Base-by-base conservation (phyloP, 2,888 invertebrate species). In the Lutraria lutraria region DNA sequence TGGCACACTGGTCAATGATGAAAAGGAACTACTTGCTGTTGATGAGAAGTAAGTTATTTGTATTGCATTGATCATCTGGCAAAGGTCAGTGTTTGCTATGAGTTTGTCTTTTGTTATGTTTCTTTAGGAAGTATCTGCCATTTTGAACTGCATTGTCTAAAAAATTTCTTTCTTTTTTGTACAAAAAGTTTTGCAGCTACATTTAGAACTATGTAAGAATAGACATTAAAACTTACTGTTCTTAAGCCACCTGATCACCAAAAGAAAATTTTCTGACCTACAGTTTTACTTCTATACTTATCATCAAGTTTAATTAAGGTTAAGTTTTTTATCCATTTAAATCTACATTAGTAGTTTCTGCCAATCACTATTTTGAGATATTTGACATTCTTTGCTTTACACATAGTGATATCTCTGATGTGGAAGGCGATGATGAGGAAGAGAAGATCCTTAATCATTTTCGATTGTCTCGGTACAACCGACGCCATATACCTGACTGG, bases 401-500 rank as follows among this genome's bases (percentile, higher is more conserved):
- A 43, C 8, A 8, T 68, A 68, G 63, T 25, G 25, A 68, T 8
- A 25, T 12, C 25, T 21, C 25, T 13, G 63, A 68, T 68, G 25
- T 68, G 13, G 31, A 85, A 19, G 68, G 84, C 15, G 83, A 84
- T 16, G 81, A 68, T 1, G 34, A 85, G 54, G 63, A 52, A 54
- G 68, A 31, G 13, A 82, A 63, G 6, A 81, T 85, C 54, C 76
- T 72, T 16, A 60, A 81, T 12, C 93, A 93, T 86, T 90, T 94
- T 16, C 92, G 93, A 19, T 85, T 95, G 31, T 91, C 93, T 21
- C 60, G 88, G 43, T 68, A 83, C 1, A 90, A 89, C 52, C 88
- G 94, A 76, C 80, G 90, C 21, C 93, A 95, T 81, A 86, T 87
- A 19, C 95, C 94, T 12, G 79, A 92, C 53, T 95, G 95, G 95